phyloP scores from a whole-genome alignment of 2,797 vertebrate genomes.

The Xenentodon cancila region DNA sequence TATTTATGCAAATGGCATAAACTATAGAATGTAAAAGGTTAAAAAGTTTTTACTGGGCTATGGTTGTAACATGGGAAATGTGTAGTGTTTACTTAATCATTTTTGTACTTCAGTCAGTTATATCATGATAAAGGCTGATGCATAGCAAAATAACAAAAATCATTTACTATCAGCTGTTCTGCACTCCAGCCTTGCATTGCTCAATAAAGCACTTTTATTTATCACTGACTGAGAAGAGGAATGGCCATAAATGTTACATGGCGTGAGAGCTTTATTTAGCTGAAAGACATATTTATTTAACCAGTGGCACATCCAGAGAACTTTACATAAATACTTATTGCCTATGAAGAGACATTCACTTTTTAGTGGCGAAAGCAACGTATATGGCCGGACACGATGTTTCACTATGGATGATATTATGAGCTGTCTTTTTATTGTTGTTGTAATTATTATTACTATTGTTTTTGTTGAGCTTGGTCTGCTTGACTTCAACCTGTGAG shows the following conservation, averaged over 20 bases:
- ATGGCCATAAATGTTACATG: conserved; percentile 47
- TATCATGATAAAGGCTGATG: too few species aligned
- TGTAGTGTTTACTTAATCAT: too few species aligned
- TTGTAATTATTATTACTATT: conserved; percentile 1
- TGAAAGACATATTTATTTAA: conserved; percentile 50
- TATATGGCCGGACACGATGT: conserved; percentile 47
- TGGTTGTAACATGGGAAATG: too few species aligned
- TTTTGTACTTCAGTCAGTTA: too few species aligned
- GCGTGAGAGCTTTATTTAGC: conserved; percentile 57
- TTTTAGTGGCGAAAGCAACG: conserved; percentile 38
- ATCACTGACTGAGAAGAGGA: conserved; percentile 33
- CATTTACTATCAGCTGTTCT: not conserved
- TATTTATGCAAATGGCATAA: too few species aligned
- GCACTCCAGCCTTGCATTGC: conserved; percentile 19
- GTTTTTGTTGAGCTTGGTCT: conserved; percentile 37
- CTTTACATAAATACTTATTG: conserved; percentile 61
- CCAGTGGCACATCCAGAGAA: conserved; percentile 31
- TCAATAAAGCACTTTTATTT: conserved; percentile 26
- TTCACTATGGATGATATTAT: conserved; percentile 60
- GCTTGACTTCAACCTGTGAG: conserved; percentile 42
- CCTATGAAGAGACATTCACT: conserved; percentile 42
- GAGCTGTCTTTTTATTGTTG: conserved; percentile 21
- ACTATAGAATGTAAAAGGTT: too few species aligned
- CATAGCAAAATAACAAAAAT: too few species aligned
- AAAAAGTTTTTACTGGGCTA: too few species aligned